Base-by-base conservation (phyloP, 1,140 invertebrate species). In the Amphibalanus amphitrite region DNA sequence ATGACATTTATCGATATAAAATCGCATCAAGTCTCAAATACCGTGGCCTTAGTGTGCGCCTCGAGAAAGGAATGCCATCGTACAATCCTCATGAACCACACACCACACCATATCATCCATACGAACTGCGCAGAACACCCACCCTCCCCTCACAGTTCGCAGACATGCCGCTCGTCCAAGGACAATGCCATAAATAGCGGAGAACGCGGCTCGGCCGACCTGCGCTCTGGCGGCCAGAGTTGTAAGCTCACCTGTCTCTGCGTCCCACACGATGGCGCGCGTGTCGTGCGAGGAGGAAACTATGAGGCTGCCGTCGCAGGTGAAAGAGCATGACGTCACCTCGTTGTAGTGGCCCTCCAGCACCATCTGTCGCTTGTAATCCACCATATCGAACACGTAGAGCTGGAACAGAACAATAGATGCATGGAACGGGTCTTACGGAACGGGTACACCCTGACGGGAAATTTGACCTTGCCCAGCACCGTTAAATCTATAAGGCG, bases 271-370 rank as follows among this genome's bases (percentile, higher is more conserved):
- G 69, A 85, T 83, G 23, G 84, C 81, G 33, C 80, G 77, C 1
- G 84, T 84, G 75, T 86, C 84, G 76, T 79, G 83, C 4, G 83
- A 83, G 0, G 83, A 82, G 30, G 84, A 84, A 6, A 82, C 83
- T 38, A 86, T 76, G n/a, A 85, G 75, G 71, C 82, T 81, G 68
- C 84, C 82, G 78, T 85, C 84, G 29, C 82, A 82, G 59, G 83
- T 85, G 77, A 85, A 86, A 72, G 82, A 80, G 78, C 82, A 84
- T 67, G 79, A 75, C 28, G 81, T 78, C 8, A 85, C 82, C 73
- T 82, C 80, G 77, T 86, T 78, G n/a, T 79, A 77, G 75, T 86
- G 84, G 25, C 83, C 84, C 23, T 77, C 76, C 10, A 86, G 77
- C 67, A 78, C 78, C 23, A 75, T 73, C n/a, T 76, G 69, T 29